These are phyloP conservation scores for Eurystomus glaucurus DNA, from an alignment of 2,797 vertebrate species.

Conservation along the genomic window DNA sequence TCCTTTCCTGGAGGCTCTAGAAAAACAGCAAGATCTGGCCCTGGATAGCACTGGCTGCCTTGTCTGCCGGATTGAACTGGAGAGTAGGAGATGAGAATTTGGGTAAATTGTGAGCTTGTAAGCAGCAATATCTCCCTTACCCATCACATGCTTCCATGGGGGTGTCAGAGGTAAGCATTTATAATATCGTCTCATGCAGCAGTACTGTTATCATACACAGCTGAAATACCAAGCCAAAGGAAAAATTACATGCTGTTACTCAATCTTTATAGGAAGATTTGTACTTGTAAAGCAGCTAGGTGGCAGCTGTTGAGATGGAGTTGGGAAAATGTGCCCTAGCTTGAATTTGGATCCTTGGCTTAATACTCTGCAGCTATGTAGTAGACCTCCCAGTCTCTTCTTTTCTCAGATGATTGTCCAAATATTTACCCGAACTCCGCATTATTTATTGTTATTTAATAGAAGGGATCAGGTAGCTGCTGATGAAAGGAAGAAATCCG, in stretches of 20 bases:
- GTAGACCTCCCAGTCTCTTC: background rate
- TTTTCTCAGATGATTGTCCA: background rate
- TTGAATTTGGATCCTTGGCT: background rate
- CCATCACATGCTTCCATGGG: rapidly evolving
- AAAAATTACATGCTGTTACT: background rate
- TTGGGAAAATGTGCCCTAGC: background rate
- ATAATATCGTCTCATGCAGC: rapidly evolving
- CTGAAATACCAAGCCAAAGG: background rate
- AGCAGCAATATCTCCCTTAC: background rate
- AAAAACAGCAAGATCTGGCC: background rate
- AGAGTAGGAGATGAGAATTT: background rate
- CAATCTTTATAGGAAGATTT: background rate
- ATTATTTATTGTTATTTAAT: background rate
- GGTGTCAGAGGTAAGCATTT: background rate
- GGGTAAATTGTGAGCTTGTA: background rate
- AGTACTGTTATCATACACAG: background rate
- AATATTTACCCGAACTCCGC: background rate
- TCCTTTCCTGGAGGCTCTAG: background rate
- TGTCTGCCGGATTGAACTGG: background rate
- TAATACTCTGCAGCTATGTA: background rate
- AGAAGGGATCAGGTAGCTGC: background rate
- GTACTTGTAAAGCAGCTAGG: background rate
- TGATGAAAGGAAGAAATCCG: background rate
- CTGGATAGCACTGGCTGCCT: background rate
- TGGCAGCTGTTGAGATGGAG: background rate